Evolutionary conservation across 2,113 vertebrate genomes (phyloP).

Genomic region (Lipophrys pholis): DNA sequence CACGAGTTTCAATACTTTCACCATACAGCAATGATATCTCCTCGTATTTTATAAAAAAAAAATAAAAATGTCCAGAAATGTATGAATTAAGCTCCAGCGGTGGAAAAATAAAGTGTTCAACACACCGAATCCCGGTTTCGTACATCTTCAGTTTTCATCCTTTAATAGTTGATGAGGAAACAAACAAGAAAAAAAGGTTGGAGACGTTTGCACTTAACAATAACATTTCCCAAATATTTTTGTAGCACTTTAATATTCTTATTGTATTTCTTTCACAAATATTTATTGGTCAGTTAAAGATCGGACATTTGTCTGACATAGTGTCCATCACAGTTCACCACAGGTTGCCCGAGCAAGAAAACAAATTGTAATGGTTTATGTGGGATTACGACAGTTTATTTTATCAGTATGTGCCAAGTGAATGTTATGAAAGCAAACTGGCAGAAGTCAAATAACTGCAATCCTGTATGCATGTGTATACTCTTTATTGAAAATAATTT

Average conservation of each 20-base stretch:
- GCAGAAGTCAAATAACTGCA: neutral
- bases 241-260: too few species aligned
- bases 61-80: too few species aligned
- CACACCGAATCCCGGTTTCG: neutral
- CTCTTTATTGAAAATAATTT: neutral
- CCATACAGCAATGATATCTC: neutral
- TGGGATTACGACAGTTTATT: neutral
- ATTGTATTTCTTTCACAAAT: neutral
- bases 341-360: neutral
- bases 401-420: neutral
- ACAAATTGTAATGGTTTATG: neutral
- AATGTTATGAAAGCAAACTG: constrained; percentile 1
- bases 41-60: neutral
- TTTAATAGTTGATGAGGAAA: neutral
- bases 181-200: neutral
- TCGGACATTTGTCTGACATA: neutral
- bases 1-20: neutral
- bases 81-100: neutral
- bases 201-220: too few species aligned
- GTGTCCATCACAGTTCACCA: neutral
- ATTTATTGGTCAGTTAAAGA: neutral
- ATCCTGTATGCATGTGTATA: neutral
- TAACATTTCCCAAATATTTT: too few species aligned
- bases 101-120: neutral
- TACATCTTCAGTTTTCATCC: neutral